phyloP scores from a whole-genome alignment of 2,797 vertebrate species.

The Rousettus madagascariensis region DNA sequence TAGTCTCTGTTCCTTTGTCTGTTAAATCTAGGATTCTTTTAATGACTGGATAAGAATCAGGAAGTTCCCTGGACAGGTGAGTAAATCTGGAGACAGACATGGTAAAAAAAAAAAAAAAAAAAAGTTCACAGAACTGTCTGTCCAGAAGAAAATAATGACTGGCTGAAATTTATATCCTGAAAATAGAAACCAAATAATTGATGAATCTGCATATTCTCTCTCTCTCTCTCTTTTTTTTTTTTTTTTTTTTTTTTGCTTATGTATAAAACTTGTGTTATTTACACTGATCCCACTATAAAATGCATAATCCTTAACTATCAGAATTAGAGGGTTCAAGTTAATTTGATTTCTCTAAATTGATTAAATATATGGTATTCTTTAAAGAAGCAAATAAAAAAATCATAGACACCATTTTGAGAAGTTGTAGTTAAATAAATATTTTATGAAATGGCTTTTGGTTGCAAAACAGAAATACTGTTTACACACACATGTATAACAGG shows the following conservation, averaged over 20 bases:
- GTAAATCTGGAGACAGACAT: neutral
- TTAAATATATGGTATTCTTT: neutral
- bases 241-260: neutral
- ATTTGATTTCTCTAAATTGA: neutral
- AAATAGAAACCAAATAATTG: neutral
- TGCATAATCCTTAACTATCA: neutral
- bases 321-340: neutral
- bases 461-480: neutral
- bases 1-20: neutral
- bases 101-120: neutral
- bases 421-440: neutral
- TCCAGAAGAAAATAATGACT: neutral
- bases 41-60: neutral
- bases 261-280: neutral
- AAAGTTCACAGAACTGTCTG: neutral
- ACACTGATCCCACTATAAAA: neutral
- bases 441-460: neutral
- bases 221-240: too few relatives aligned
- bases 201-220: neutral
- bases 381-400: neutral
- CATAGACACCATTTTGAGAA: neutral
- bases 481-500: neutral
- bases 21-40: neutral
- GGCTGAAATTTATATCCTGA: neutral
- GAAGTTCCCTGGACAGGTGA: neutral